Conservation (phyloP, 2,888 invertebrate species). For the Beris chalybata region DNA sequence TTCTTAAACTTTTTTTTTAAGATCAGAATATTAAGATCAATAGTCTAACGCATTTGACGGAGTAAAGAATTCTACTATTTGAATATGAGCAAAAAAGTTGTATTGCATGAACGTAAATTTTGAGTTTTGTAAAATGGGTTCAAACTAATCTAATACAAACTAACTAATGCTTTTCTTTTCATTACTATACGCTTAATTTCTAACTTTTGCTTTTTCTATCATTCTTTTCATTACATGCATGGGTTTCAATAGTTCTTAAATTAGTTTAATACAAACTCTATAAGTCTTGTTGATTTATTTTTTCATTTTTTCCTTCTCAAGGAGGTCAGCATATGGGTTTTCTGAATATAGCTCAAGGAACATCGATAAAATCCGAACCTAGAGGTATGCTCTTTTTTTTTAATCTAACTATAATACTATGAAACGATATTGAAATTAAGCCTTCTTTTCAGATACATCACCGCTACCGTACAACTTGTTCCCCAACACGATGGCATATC, state of each 20-base stretch:
- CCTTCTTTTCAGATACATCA: constrained; percentile 48
- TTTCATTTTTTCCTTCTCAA: constrained; percentile 31
- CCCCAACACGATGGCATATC: constrained; percentile 43
- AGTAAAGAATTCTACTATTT: too few relatives aligned
- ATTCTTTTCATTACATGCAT: background rate
- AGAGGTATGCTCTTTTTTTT: constrained; percentile 46
- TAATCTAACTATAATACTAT: background rate
- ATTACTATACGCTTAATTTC: too few relatives aligned
- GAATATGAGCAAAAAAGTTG: too few relatives aligned
- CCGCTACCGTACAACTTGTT: constrained; percentile 51
- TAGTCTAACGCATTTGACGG: too few relatives aligned
- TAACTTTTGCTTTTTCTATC: background rate
- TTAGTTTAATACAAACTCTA: background rate
- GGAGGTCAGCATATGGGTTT: constrained; percentile 43
- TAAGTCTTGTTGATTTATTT: constrained; percentile 12
- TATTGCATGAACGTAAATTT: too few relatives aligned
- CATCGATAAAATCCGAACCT: constrained; percentile 54
- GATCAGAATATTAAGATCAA: too few relatives aligned
- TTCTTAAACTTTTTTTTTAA: too few relatives aligned
- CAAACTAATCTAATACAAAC: too few relatives aligned
- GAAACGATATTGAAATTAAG: background rate
- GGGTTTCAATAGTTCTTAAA: background rate
- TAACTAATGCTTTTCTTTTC: too few relatives aligned
- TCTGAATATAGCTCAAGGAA: constrained; percentile 50
- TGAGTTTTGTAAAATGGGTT: too few relatives aligned